Evolutionary conservation across 1,140 invertebrate genomes (phyloP).

Genomic region (Drosophila littoralis): DNA sequence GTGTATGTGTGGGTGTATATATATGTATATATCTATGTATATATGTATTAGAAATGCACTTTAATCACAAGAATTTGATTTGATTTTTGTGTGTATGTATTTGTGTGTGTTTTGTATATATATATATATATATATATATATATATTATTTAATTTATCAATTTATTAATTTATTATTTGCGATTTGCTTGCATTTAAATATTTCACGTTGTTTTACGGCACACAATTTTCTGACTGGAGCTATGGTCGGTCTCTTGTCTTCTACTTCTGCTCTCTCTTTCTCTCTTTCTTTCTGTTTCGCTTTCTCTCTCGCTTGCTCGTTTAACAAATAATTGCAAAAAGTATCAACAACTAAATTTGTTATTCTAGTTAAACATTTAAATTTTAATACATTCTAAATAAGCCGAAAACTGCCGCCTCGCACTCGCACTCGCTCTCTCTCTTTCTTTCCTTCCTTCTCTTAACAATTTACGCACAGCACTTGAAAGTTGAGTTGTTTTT

Average conservation of each 20-base stretch:
- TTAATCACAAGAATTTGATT: constrained; percentile 83
- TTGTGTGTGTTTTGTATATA: constrained; percentile 10
- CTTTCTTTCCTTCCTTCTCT: constrained; percentile 28
- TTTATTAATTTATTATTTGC: constrained; percentile 37
- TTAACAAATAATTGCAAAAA: constrained; percentile 81
- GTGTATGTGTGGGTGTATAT: constrained; percentile 26
- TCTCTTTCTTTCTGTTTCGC: constrained; percentile 1
- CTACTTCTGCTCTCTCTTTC: constrained; percentile 1
- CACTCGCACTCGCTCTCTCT: constrained; percentile 37
- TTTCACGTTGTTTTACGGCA: constrained; percentile 54
- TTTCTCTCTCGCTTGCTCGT: constrained; percentile 34
- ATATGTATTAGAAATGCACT: constrained; percentile 83
- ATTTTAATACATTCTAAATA: constrained; percentile 76
- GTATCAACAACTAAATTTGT: constrained; percentile 83
- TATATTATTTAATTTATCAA: constrained; percentile 31
- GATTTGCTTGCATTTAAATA: constrained; percentile 36
- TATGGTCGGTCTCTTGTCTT: constrained; percentile 29
- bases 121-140: constrained; percentile 24
- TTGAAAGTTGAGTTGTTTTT: constrained; percentile 52
- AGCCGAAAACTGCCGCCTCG: constrained; percentile 71
- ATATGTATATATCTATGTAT: constrained; percentile 40
- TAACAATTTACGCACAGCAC: constrained; percentile 63
- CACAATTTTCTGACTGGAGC: constrained; percentile 62
- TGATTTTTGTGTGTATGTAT: constrained; percentile 42
- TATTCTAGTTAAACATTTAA: constrained; percentile 82